Conservation (phyloP, 1,140 invertebrate genomes). For the Megathymus violae region DNA sequence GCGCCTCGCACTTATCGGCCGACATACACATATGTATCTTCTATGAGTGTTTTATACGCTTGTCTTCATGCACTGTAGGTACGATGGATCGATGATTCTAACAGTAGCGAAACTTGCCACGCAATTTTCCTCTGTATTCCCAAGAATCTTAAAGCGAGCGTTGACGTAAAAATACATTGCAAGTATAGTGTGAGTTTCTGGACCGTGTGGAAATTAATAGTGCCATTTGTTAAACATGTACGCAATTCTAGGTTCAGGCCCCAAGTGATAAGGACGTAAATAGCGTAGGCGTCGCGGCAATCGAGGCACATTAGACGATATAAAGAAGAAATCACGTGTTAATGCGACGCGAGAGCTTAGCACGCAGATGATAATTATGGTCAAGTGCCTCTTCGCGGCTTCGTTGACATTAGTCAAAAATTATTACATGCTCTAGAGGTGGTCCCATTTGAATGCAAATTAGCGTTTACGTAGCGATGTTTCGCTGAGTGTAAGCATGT, state of each 20-base stretch:
- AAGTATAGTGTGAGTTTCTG: slow-evolving; percentile 12
- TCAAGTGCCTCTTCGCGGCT: slow-evolving; percentile 26
- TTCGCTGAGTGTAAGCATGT: background rate
- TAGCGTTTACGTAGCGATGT: background rate
- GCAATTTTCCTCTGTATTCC: background rate
- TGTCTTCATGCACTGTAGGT: no score
- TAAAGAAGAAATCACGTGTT: slow-evolving; percentile 31
- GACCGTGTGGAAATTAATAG: slow-evolving; percentile 10
- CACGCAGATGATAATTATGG: slow-evolving; percentile 31
- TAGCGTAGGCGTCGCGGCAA: background rate
- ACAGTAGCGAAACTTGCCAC: no score
- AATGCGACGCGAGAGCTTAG: slow-evolving; percentile 23
- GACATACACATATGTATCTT: no score
- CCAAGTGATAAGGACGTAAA: background rate
- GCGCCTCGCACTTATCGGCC: no score
- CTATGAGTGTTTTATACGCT: no score
- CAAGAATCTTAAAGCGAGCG: no score
- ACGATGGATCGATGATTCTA: no score
- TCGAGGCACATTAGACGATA: slow-evolving; percentile 19
- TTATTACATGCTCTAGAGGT: slow-evolving; percentile 11
- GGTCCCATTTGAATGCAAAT: slow-evolving; percentile 21
- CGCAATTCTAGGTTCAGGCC: slow-evolving; percentile 3
- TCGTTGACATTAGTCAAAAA: slow-evolving; percentile 26
- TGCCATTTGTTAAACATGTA: slow-evolving; percentile 5
- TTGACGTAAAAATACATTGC: slow-evolving; percentile 3